These are phyloP conservation scores for Calyptomena viridis DNA, from an alignment of 2,113 vertebrate genomes.

Conservation along the genomic window DNA sequence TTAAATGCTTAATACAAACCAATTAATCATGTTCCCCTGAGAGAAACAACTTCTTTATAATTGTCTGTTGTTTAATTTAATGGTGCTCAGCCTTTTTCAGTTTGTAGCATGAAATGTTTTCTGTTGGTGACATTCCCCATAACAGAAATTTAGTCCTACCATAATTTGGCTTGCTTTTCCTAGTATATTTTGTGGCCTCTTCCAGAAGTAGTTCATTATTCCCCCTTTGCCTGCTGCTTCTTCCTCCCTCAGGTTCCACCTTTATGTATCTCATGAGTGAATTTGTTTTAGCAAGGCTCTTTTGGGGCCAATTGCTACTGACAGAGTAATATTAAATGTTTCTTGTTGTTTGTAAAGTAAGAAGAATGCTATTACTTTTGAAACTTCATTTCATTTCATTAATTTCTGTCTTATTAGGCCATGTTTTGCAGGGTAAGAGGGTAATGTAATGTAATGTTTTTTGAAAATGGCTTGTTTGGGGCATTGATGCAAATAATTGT, in stretches of 20 bases:
- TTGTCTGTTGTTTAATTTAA: background rate
- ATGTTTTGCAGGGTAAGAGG: background rate
- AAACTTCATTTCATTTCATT: background rate
- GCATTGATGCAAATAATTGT: background rate
- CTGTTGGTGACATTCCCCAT: accelerated
- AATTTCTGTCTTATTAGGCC: background rate
- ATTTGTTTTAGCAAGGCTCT: background rate
- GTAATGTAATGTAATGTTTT: background rate
- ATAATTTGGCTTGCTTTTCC: background rate
- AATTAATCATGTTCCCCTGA: background rate
- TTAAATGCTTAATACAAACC: background rate
- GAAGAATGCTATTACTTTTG: background rate
- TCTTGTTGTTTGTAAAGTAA: background rate
- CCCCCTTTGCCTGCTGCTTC: background rate
- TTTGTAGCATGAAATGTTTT: background rate
- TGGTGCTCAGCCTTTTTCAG: background rate
- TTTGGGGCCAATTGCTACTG: background rate
- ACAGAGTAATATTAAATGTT: background rate
- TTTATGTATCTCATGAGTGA: accelerated
- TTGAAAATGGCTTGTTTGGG: background rate
- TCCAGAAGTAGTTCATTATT: background rate
- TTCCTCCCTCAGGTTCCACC: background rate
- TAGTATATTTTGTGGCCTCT: background rate
- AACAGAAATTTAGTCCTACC: background rate
- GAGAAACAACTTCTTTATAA: background rate